A percentile compares a stretch with the other conserved stretches of the same genome.
Conservation (phyloP, 2,113 vertebrate genomes). For the Odontophorus gujanensis region DNA sequence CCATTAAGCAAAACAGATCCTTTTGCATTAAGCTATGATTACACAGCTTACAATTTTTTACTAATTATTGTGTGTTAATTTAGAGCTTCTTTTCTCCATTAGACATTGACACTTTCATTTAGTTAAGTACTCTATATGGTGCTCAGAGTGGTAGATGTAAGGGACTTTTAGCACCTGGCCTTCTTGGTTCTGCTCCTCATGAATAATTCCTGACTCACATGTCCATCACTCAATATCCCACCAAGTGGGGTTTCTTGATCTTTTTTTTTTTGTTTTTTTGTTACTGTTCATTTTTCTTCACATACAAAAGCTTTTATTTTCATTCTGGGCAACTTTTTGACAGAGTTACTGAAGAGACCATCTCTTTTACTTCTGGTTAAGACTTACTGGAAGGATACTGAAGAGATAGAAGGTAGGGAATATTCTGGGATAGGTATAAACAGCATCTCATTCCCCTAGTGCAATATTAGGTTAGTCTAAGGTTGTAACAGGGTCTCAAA, state of each 20-base stretch:
- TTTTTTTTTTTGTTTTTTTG: background rate
- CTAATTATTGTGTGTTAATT: background rate
- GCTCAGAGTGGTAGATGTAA: background rate
- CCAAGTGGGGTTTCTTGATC: background rate
- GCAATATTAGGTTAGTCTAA: background rate
- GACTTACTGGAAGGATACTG: background rate
- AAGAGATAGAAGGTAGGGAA: background rate
- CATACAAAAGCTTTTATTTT: background rate
- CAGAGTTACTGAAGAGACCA: background rate
- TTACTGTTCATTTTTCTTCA: background rate
- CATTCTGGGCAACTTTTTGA: background rate
- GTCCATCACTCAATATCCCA: conserved; percentile 15
- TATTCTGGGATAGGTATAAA: background rate
- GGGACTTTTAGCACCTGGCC: background rate
- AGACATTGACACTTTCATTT: background rate
- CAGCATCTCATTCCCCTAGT: background rate
- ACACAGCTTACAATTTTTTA: background rate
- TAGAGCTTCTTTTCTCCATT: background rate
- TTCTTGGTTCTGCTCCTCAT: conserved; percentile 34
- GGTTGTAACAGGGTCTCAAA: background rate
- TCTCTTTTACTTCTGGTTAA: background rate
- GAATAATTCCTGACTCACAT: conserved; percentile 23
- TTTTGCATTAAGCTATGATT: background rate
- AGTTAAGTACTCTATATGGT: background rate
- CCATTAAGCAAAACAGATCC: background rate